These are phyloP conservation scores for Aythya baeri DNA, from an alignment of 2,113 vertebrate genomes.

Conservation along the genomic window DNA sequence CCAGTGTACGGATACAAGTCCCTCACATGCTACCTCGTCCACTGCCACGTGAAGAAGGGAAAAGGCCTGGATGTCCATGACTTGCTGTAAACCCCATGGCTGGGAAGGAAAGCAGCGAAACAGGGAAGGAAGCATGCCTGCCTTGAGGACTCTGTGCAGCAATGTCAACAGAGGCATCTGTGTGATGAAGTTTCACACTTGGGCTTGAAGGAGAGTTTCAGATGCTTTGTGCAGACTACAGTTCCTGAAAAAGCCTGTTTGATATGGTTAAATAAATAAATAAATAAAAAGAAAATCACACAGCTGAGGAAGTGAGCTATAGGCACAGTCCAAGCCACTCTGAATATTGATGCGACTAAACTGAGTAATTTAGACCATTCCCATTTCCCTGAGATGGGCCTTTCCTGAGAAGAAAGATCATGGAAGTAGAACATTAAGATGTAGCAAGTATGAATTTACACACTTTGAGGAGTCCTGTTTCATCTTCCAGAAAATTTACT, in stretches of 20 bases:
- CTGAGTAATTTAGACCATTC: neutral
- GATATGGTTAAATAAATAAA: neutral
- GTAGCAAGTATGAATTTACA: neutral
- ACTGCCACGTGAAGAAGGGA: neutral
- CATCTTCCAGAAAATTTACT: constrained; percentile 66
- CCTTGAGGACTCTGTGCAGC: neutral
- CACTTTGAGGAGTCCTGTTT: neutral
- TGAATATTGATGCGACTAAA: constrained; percentile 34
- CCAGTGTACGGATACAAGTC: accelerated
- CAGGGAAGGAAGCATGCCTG: neutral
- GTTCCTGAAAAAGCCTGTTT: neutral
- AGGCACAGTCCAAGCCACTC: neutral
- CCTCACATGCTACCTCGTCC: neutral
- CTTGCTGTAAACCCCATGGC: neutral
- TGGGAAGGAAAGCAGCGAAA: neutral
- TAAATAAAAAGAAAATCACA: neutral
- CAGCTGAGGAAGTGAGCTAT: neutral
- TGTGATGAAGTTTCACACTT: too few species aligned
- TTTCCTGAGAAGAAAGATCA: neutral
- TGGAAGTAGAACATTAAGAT: constrained; percentile 27
- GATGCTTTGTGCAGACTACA: neutral
- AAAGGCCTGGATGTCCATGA: neutral
- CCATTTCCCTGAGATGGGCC: neutral
- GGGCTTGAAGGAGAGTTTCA: neutral
- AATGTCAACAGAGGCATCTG: neutral